These are phyloP conservation scores for Todus mexicanus DNA, from an alignment of 2,797 vertebrate species.

Conservation along the genomic window DNA sequence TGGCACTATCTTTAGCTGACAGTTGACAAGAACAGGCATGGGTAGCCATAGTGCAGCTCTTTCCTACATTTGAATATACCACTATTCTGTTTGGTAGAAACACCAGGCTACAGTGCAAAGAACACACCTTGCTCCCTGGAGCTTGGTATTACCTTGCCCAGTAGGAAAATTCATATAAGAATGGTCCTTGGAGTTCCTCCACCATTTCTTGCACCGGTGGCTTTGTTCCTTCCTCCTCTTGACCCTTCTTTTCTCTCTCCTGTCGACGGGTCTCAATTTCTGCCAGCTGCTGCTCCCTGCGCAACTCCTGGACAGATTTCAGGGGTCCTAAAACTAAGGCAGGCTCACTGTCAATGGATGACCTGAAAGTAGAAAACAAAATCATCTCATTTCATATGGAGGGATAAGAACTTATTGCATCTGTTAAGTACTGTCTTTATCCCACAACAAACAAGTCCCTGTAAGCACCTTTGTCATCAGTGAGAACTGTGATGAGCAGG, in stretches of 20 bases:
- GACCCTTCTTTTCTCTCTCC: conserved; percentile 80
- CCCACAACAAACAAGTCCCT: not conserved
- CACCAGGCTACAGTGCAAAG: not conserved
- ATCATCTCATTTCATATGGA: not conserved
- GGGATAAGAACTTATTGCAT: not conserved
- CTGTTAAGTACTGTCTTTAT: not conserved
- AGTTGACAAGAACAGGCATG: not conserved
- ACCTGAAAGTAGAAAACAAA: conserved; percentile 73
- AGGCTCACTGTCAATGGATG: conserved; percentile 96
- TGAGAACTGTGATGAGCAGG: no score
- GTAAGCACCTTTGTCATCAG: no score
- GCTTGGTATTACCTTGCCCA: conserved; percentile 86
- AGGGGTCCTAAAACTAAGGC: conserved; percentile 93
- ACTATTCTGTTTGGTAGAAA: not conserved
- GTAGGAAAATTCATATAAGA: conserved; percentile 95
- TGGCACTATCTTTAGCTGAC: not conserved
- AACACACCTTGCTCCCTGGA: not conserved
- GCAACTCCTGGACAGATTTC: conserved; percentile 81
- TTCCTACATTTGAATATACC: not conserved
- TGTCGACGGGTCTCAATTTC: conserved; percentile 85
- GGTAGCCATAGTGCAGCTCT: not conserved
- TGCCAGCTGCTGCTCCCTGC: conserved; percentile 88
- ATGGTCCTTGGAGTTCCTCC: conserved; percentile 88
- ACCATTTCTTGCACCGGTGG: conserved; percentile 89
- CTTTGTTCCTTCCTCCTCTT: conserved; percentile 76